Evolutionary conservation across 2,113 vertebrate genomes (phyloP).

Genomic region (Sus scrofa): DNA sequence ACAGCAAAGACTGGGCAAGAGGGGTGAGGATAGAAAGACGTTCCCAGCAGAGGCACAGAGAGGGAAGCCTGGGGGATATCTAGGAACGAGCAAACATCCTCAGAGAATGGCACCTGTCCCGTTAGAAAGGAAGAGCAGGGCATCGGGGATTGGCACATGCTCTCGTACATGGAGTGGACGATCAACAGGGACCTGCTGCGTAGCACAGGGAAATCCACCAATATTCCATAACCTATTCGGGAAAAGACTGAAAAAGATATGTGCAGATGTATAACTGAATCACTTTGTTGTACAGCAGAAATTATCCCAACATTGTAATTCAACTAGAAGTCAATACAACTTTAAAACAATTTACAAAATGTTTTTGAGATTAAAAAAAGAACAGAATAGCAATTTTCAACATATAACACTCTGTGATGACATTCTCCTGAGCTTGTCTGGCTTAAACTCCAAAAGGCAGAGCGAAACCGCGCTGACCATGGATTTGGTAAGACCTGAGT

Average conservation of each 20-base stretch:
- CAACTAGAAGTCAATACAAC: too few relatives aligned
- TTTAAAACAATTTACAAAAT: too few relatives aligned
- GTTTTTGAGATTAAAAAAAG: too few relatives aligned
- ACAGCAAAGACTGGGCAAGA: background rate
- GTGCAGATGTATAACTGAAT: too few relatives aligned
- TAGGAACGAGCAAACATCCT: background rate
- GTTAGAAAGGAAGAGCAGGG: background rate
- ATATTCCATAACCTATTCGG: too few relatives aligned
- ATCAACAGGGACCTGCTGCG: too few relatives aligned
- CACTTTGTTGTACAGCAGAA: too few relatives aligned
- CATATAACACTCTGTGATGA: background rate
- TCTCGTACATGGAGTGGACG: too few relatives aligned
- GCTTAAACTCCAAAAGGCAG: constrained; percentile 14
- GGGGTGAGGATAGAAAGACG: background rate
- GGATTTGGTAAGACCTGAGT: fast-evolving
- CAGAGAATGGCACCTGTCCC: background rate
- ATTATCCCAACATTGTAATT: too few relatives aligned
- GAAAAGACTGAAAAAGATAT: too few relatives aligned
- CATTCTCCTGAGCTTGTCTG: background rate
- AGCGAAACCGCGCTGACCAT: fast-evolving
- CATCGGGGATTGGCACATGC: too few relatives aligned
- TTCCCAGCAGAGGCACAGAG: background rate
- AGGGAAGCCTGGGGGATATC: fast-evolving
- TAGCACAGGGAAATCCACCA: too few relatives aligned
- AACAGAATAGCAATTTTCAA: background rate